Conservation (phyloP, 2,113 vertebrate genomes). For the Nansenia antarctica region DNA sequence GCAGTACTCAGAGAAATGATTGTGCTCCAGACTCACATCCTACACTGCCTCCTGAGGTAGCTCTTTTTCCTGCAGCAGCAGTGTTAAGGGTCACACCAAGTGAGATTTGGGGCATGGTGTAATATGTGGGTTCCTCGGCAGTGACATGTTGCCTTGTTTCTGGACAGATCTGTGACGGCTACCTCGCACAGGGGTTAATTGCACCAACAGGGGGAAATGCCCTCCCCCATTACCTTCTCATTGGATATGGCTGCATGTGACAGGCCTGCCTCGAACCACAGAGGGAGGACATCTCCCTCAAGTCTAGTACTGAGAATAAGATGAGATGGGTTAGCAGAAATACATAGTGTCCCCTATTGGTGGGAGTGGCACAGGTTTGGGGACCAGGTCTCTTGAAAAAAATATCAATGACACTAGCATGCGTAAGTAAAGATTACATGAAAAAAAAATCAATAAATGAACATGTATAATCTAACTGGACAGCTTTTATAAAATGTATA, state of each 20-base stretch:
- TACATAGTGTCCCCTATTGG: neutral
- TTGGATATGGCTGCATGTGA: slow-evolving; percentile 41
- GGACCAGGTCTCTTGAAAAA: too few species aligned
- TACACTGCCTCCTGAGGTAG: neutral
- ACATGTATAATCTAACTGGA: too few species aligned
- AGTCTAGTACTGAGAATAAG: neutral
- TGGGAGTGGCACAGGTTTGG: too few species aligned
- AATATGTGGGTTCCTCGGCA: slow-evolving; percentile 25
- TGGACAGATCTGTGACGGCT: slow-evolving; percentile 22
- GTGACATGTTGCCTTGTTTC: slow-evolving; percentile 30
- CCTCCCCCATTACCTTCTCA: slow-evolving; percentile 31
- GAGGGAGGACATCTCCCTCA: slow-evolving; percentile 13
- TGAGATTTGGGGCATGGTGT: slow-evolving; percentile 29
- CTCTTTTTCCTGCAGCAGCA: neutral
- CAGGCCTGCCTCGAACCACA: slow-evolving; percentile 9
- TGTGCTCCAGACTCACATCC: neutral
- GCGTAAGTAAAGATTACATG: too few species aligned
- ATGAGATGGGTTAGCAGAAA: neutral
- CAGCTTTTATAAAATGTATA: neutral
- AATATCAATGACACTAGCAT: too few species aligned
- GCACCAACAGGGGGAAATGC: slow-evolving; percentile 40
- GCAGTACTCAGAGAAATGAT: neutral
- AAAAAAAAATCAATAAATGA: too few species aligned
- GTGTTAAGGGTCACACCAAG: slow-evolving; percentile 10
- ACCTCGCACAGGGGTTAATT: slow-evolving; percentile 43